Percentiles rank a stretch among this genome's conserved stretches.
Conservation (phyloP, 1,140 invertebrate species). For the Nymphalis io region DNA sequence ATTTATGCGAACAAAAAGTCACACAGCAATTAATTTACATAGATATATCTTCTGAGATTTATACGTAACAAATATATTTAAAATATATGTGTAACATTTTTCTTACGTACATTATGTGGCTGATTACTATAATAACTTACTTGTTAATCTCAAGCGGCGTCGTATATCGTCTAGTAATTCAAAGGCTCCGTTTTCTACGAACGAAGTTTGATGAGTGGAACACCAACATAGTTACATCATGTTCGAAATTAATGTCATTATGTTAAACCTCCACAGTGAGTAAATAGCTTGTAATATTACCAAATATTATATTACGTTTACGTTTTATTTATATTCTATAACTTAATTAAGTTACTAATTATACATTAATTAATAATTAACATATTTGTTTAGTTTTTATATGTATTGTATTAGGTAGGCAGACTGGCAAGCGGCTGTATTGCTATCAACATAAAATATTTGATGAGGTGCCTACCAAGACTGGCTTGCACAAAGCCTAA, state of each 20-base stretch:
- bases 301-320: not conserved
- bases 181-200: constrained; percentile 9
- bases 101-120: not conserved
- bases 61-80: too few species aligned
- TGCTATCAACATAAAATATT: too few species aligned
- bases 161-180: constrained; percentile 11
- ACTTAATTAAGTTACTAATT: not conserved
- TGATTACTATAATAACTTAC: not conserved
- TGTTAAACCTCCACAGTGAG: constrained; percentile 14
- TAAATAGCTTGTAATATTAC: constrained; percentile 13
- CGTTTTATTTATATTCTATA: not conserved
- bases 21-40: too few species aligned
- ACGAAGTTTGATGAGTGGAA: constrained; percentile 14
- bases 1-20: too few species aligned
- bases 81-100: not conserved
- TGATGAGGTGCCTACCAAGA: too few species aligned
- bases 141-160: constrained; percentile 9
- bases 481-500: too few species aligned
- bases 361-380: not conserved
- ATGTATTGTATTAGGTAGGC: too few species aligned
- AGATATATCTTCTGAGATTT: too few species aligned
- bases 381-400: not conserved
- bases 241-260: constrained; percentile 29
- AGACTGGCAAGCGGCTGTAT: too few species aligned
- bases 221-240: constrained; percentile 11